Evolutionary conservation across 2,888 invertebrate genomes (phyloP), one percentile per base, ranked within the genome.

Genomic region (Eumerus sabulonum): DNA sequence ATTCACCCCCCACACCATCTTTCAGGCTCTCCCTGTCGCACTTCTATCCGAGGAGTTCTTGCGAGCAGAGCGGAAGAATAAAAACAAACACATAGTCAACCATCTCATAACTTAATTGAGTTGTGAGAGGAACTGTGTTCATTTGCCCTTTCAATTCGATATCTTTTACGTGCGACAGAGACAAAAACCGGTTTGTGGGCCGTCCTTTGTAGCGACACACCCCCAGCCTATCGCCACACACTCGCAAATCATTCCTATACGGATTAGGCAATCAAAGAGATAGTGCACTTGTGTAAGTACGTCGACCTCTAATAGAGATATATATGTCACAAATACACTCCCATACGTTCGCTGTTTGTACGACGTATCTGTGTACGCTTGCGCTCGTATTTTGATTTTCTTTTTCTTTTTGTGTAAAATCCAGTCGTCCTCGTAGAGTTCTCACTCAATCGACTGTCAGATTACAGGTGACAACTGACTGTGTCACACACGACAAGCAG

Each of bases 401-500:
- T 40, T 40, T 40, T 40, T 40, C 11, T 40, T 14, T 48, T 47
- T 47, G 27, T 62, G 42, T 44, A 35, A 76, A 67, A 83, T 82
- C 77, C 82, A 84, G 83, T 83, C 82, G 73, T 83, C 83, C 82
- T 83, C 79, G 82, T 82, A 82, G 82, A 84, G 83, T 84, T 84
- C 84, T 84, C 82, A 83, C 83, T 84, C 83, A 84, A 84, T 82
- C 82, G 84, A 85, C 87, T 86, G 87, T 87, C 88, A 88, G 87
- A 87, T 86, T 86, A 85, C 89, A 89, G 88, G 88, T 88, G 88
- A 88, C 89, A 89, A 85, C 85, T 86, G 85, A 85, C 85, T 86
- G 86, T 87, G 87, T 87, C 87, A 86, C 84, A 86, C 77, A 71
- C 84, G 82, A 81, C 77, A 82, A 81, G 57, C 68, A 66, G 70